These are phyloP conservation scores for Mythimna pallens DNA, from an alignment of 2,888 invertebrate species.

Conservation along the genomic window DNA sequence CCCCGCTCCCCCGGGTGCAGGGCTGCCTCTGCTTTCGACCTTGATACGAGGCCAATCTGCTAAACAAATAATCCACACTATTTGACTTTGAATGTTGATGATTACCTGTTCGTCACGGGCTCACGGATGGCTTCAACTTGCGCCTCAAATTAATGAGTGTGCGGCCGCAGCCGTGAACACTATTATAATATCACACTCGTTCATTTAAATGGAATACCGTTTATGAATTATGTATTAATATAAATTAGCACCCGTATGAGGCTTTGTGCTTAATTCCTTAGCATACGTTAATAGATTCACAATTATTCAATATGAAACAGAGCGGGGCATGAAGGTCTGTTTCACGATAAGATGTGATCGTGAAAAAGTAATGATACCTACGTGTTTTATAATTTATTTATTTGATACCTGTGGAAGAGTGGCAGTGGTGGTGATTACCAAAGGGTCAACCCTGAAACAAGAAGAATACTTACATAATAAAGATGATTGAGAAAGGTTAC, in stretches of 20 bases:
- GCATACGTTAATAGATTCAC: not conserved
- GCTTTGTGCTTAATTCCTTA: not conserved
- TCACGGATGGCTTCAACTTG: constrained; percentile 25
- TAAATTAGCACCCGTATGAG: constrained; percentile 29
- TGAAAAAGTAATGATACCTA: not conserved
- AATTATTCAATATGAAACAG: constrained; percentile 13
- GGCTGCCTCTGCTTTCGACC: constrained; percentile 29
- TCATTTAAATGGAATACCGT: constrained; percentile 4
- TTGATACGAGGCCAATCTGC: constrained; percentile 34
- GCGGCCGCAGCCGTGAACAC: constrained; percentile 1
- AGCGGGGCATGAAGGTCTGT: not conserved
- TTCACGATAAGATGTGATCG: not conserved
- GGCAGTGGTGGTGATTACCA: not conserved
- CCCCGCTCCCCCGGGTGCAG: not conserved
- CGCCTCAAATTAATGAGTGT: constrained; percentile 8
- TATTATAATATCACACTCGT: constrained; percentile 10
- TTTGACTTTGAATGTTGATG: constrained; percentile 34
- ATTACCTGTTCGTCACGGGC: constrained; percentile 41
- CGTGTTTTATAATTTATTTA: not conserved
- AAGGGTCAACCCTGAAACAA: not conserved
- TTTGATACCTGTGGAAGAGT: not conserved
- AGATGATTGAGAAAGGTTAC: not conserved
- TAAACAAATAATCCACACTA: constrained; percentile 39
- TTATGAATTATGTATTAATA: constrained; percentile 7
- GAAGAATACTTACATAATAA: not conserved